Evolutionary conservation across 1,140 invertebrate species (phyloP).

Genomic region (Lepidostoma basale): DNA sequence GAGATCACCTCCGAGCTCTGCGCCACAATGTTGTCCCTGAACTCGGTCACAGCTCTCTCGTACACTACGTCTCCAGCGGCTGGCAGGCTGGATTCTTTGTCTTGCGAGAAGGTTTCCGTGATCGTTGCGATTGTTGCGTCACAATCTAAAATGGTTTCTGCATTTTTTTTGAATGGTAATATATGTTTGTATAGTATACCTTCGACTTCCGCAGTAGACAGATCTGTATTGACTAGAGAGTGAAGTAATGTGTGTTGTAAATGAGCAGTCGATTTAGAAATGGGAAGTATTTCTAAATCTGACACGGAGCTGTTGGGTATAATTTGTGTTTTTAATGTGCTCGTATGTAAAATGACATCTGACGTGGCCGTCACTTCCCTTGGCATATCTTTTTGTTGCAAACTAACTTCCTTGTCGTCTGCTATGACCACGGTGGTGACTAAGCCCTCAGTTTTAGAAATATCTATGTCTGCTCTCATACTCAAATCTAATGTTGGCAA

Average conservation of each 20-base stretch:
- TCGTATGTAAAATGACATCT: slow-evolving; percentile 56
- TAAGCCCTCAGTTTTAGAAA: slow-evolving; percentile 60
- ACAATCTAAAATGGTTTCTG: slow-evolving; percentile 34
- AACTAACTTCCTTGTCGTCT: slow-evolving; percentile 51
- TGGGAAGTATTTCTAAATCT: slow-evolving; percentile 43
- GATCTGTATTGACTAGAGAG: slow-evolving; percentile 46
- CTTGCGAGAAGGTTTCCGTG: slow-evolving; percentile 50
- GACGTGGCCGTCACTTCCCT: slow-evolving; percentile 53
- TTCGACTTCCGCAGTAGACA: slow-evolving; percentile 59
- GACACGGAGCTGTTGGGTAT: slow-evolving; percentile 47
- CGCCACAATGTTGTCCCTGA: slow-evolving; percentile 47
- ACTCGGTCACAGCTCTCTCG: slow-evolving; percentile 48
- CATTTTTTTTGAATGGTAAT: slow-evolving; percentile 47
- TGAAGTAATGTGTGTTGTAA: slow-evolving; percentile 48
- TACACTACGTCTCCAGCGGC: slow-evolving; percentile 20
- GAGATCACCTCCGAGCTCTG: slow-evolving; percentile 33
- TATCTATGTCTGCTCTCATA: slow-evolving; percentile 53
- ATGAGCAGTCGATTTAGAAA: slow-evolving; percentile 40
- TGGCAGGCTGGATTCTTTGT: slow-evolving; percentile 40
- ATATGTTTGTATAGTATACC: slow-evolving; percentile 52
- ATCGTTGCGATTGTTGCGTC: slow-evolving; percentile 59
- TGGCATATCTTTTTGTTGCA: slow-evolving; percentile 49
- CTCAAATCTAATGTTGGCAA: slow-evolving; percentile 47
- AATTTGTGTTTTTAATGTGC: slow-evolving; percentile 51
- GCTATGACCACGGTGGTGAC: slow-evolving; percentile 59